Base-by-base conservation (phyloP, 2,113 vertebrate genomes). In the Chaenocephalus aceratus region DNA sequence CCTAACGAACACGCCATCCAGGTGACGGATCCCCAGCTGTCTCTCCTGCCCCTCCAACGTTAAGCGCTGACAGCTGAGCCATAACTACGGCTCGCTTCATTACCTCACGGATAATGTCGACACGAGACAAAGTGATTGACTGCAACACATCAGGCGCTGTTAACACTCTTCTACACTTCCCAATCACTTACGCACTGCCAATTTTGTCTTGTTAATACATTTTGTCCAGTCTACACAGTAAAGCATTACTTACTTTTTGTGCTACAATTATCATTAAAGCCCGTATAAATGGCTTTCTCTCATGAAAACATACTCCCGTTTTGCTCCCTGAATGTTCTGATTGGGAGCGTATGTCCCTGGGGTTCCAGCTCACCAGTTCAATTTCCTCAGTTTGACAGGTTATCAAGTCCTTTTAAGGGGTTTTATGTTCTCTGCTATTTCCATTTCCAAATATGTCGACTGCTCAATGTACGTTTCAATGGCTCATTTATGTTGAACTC, bases 11-110 rank as follows among this genome's bases (percentile, higher is more conserved):
- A 26, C 26, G 26, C 30, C 30, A 69, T 70, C 57, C 45, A 45
- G 51, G 34, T 58, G 60, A 71, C 79, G 82, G 69, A 67, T 18
- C 58, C 52, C 67, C 76, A 0, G 93, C 51, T 95, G 73, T 85
- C 91, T 0, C 64, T 26, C 61, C 68, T 49, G 62, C 83, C 36
- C 36, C 36, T 64, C 82, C 6, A 79, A 15, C 84, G 56, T 49
- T 14, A 26, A 70, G 69, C 75, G 21, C 66, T 54, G 70, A 66
- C 77, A 87, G 82, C 79, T 83, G 72, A 73, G 67, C 58, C 61
- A 12, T 63, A 69, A 70, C 62, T 66, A n/a, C 71, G 16, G 46
- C 75, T 66, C 16, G 77, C 75, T 66, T 79, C 80, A 26, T 86
- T 86, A 77, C 77, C 73, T 73, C 80, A 26, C n/a, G 16, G 64